Evolutionary conservation across 2,797 vertebrate genomes (phyloP).

Genomic region (Aythya fuligula): DNA sequence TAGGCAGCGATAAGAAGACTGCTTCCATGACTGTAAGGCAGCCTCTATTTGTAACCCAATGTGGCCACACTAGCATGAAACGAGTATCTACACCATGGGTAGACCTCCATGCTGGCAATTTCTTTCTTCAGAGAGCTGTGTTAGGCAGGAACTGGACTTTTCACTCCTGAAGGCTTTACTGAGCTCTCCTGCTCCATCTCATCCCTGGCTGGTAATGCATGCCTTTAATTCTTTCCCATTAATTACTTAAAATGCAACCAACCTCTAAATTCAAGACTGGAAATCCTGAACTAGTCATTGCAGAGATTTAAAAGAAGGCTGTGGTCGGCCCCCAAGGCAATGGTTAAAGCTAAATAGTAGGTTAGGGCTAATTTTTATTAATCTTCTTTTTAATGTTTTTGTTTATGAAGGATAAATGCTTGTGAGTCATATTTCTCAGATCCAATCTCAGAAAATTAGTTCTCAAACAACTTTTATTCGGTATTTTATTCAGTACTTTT

Average conservation of each 20-base stretch:
- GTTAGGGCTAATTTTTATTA: constrained; percentile 44
- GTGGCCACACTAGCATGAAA: accelerated
- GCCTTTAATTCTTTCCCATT: not conserved
- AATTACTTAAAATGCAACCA: not conserved
- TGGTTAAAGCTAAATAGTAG: constrained; percentile 28
- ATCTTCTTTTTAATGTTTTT: constrained; percentile 58
- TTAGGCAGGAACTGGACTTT: not conserved
- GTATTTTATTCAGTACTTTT: not conserved
- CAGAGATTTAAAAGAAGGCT: not conserved
- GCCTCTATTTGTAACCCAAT: not conserved
- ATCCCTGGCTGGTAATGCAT: not conserved
- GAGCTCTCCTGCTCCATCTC: not conserved
- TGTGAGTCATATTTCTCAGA: constrained; percentile 38
- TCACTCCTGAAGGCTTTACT: not conserved
- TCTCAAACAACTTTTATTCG: constrained; percentile 19
- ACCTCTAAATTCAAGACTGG: not conserved
- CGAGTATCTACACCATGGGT: not conserved
- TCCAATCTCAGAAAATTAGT: constrained; percentile 40
- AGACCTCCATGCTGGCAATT: not conserved
- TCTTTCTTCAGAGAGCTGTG: not conserved
- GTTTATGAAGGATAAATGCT: constrained; percentile 57
- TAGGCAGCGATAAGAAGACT: not conserved
- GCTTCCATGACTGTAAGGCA: not conserved
- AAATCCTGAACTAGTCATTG: constrained; percentile 18
- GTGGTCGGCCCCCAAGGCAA: not conserved